Conservation (phyloP, 2,797 vertebrate genomes). For the Antennarius maculatus region DNA sequence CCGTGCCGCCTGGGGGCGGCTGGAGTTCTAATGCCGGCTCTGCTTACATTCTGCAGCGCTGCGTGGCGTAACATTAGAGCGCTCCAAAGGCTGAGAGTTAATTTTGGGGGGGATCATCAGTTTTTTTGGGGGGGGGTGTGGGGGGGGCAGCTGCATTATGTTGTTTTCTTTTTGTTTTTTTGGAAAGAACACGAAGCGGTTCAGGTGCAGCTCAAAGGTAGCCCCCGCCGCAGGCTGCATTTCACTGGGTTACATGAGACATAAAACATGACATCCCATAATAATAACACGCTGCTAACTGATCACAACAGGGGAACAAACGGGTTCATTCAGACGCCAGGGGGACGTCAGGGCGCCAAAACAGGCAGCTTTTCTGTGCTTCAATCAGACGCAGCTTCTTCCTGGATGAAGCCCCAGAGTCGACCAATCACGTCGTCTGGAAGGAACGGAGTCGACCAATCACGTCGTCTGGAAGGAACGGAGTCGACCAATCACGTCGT, state of each 20-base stretch:
- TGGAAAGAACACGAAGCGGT: constrained; percentile 12
- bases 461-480: too few relatives aligned
- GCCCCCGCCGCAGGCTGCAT: constrained; percentile 37
- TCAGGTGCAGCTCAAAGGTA: constrained; percentile 59
- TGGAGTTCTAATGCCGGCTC: constrained; percentile 46
- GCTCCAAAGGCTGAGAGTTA: constrained; percentile 22
- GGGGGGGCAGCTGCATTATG: constrained; percentile 7
- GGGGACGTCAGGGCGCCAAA: constrained; percentile 47
- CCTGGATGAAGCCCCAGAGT: constrained; percentile 19
- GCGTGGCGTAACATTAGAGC: constrained; percentile 40
- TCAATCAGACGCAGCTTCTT: constrained; percentile 43
- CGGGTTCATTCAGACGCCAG: constrained; percentile 58
- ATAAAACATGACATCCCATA: constrained; percentile 55
- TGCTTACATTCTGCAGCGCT: constrained; percentile 52
- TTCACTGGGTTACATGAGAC: constrained; percentile 71
- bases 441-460: too few relatives aligned
- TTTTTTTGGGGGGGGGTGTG: constrained; percentile 5
- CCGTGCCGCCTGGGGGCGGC: constrained; percentile 15
- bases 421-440: too few relatives aligned
- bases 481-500: constrained; percentile 15
- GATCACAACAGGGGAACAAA: constrained; percentile 66
- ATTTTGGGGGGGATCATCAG: constrained; percentile 25
- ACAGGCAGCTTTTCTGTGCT: constrained; percentile 27
- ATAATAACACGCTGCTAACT: constrained; percentile 64
- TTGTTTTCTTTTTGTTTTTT: constrained; percentile 4